Conservation (phyloP, 1,140 invertebrate genomes). For the Drosophila erecta region DNA sequence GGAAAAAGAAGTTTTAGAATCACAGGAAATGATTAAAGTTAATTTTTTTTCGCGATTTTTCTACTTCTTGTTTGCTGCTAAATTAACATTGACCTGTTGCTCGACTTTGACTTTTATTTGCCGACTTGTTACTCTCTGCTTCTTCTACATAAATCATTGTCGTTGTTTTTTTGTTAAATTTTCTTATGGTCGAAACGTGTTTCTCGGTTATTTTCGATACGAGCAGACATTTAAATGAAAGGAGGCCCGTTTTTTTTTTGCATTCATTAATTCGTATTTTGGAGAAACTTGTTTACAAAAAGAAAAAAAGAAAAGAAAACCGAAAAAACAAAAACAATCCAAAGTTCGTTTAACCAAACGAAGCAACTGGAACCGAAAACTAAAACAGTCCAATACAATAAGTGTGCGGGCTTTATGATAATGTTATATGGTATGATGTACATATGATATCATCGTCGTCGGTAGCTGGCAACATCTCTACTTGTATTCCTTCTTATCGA, state of each 20-base stretch:
- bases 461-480: constrained; percentile 36
- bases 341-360: constrained; percentile 57
- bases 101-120: constrained; percentile 47
- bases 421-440: constrained; percentile 10
- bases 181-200: constrained; percentile 33
- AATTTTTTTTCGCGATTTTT: constrained; percentile 11
- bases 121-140: neutral
- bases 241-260: constrained; percentile 47
- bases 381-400: constrained; percentile 12
- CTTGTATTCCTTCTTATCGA: constrained; percentile 32
- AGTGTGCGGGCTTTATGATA: constrained; percentile 10
- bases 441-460: constrained; percentile 48
- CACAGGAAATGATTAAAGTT: constrained; percentile 20
- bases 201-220: constrained; percentile 29
- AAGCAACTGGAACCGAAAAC: constrained; percentile 34
- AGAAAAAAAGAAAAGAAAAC: constrained; percentile 9
- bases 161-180: neutral
- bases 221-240: constrained; percentile 21
- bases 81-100: constrained; percentile 50
- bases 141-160: constrained; percentile 40
- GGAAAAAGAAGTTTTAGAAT: constrained; percentile 4
- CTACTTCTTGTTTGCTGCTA: constrained; percentile 9
- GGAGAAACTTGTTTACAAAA: constrained; percentile 53
- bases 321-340: constrained; percentile 15
- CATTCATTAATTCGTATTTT: constrained; percentile 36